Evolutionary conservation across 2,797 vertebrate species (phyloP).

Genomic region (Scleropages formosus): DNA sequence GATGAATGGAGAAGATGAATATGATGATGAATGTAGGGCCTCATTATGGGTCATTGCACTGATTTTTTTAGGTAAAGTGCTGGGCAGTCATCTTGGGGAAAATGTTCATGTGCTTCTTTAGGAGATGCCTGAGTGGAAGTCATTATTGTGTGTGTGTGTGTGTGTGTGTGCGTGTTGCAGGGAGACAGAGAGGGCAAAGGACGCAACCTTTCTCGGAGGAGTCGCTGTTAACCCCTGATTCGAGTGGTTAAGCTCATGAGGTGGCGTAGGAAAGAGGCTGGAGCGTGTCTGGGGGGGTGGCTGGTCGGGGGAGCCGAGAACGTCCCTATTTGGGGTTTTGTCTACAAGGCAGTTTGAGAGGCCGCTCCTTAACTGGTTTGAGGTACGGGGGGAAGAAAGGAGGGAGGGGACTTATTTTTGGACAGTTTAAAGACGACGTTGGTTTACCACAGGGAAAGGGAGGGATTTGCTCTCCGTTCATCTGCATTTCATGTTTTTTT

Average conservation of each 20-base stretch:
- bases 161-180: background rate
- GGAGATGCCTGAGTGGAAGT: background rate
- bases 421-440: constrained; percentile 61
- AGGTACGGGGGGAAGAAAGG: constrained; percentile 58
- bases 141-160: background rate
- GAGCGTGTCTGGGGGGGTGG: background rate
- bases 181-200: constrained; percentile 63
- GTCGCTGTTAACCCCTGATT: constrained; percentile 71
- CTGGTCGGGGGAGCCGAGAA: constrained; percentile 1
- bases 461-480: background rate
- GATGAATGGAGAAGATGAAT: no score
- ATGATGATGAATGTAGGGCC: no score
- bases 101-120: no score
- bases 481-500: background rate
- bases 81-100: no score
- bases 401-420: constrained; percentile 72
- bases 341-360: constrained; percentile 62
- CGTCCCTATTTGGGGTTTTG: constrained; percentile 74
- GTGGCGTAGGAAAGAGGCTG: constrained; percentile 42
- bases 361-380: constrained; percentile 53
- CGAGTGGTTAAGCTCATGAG: constrained; percentile 65
- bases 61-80: background rate
- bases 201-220: constrained; percentile 73
- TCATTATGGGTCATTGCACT: no score
- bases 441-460: constrained; percentile 40